Evolutionary conservation across 2,888 invertebrate species (phyloP).

Genomic region (Lobophora halterata): DNA sequence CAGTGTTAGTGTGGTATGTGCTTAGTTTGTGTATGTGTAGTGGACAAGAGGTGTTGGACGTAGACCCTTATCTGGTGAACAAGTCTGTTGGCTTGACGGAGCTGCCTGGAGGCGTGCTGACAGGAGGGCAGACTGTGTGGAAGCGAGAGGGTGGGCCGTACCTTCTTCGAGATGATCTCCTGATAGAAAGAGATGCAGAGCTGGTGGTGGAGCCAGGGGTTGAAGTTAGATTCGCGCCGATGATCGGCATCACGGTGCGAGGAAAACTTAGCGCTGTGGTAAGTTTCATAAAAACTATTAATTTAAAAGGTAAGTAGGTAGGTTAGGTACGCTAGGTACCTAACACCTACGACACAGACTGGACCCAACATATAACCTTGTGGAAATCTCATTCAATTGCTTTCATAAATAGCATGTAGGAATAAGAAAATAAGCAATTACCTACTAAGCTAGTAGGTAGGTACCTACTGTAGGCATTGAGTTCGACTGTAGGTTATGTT

Average conservation of each 20-base stretch:
- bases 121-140: conserved; percentile 79
- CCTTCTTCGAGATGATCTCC: conserved; percentile 88
- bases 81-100: conserved; percentile 76
- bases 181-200: conserved; percentile 88
- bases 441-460: not conserved
- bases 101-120: conserved; percentile 82
- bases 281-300: conserved; percentile 64
- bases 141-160: conserved; percentile 85
- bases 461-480: no score
- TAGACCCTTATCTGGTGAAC: conserved; percentile 70
- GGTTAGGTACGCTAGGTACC: no score
- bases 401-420: no score
- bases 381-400: conserved; percentile 15
- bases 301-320: no score
- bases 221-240: conserved; percentile 92
- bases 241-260: conserved; percentile 95
- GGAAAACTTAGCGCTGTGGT: conserved; percentile 95
- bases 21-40: conserved; percentile 51
- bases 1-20: conserved; percentile 52
- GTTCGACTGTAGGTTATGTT: no score
- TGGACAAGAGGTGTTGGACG: conserved; percentile 60
- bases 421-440: no score
- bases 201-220: conserved; percentile 95
- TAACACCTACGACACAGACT: no score
- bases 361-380: conserved; percentile 15